phyloP scores from a whole-genome alignment of 1,140 invertebrate genomes.

The Drosophila persimilis region DNA sequence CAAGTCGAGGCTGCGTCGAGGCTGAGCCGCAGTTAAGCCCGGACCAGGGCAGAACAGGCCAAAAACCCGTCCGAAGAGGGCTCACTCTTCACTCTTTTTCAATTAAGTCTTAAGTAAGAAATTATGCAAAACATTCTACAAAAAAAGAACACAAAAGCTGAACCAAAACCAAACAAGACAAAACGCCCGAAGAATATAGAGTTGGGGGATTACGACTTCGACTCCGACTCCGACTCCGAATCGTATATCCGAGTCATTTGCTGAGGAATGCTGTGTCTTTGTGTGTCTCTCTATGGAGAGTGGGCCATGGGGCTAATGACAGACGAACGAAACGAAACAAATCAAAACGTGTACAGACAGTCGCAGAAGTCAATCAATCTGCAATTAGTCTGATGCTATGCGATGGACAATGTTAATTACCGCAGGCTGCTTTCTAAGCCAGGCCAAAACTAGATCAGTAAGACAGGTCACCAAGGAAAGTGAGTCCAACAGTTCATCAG shows the following conservation, averaged over 20 bases:
- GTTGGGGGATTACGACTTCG: neutral
- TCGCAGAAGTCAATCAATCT: slow-evolving; percentile 72
- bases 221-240: too few species aligned
- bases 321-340: slow-evolving; percentile 37
- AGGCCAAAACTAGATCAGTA: slow-evolving; percentile 66
- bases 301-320: slow-evolving; percentile 50
- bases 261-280: slow-evolving; percentile 18
- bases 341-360: slow-evolving; percentile 8
- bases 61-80: slow-evolving; percentile 39
- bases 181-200: slow-evolving; percentile 48
- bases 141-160: slow-evolving; percentile 26
- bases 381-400: slow-evolving; percentile 51
- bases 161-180: slow-evolving; percentile 14
- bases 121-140: slow-evolving; percentile 79
- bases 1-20: slow-evolving; percentile 36
- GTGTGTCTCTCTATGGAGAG: neutral
- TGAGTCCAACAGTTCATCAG: neutral
- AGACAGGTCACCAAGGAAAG: slow-evolving; percentile 45
- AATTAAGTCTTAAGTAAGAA: slow-evolving; percentile 82
- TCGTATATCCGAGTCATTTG: slow-evolving; percentile 37
- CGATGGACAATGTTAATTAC: slow-evolving; percentile 58
- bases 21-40: slow-evolving; percentile 15
- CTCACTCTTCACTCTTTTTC: slow-evolving; percentile 57
- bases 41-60: slow-evolving; percentile 6
- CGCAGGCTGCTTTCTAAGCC: slow-evolving; percentile 55